These are phyloP conservation scores for Trichopoda pennipes DNA, from an alignment of 2,888 invertebrate genomes.

Conservation along the genomic window DNA sequence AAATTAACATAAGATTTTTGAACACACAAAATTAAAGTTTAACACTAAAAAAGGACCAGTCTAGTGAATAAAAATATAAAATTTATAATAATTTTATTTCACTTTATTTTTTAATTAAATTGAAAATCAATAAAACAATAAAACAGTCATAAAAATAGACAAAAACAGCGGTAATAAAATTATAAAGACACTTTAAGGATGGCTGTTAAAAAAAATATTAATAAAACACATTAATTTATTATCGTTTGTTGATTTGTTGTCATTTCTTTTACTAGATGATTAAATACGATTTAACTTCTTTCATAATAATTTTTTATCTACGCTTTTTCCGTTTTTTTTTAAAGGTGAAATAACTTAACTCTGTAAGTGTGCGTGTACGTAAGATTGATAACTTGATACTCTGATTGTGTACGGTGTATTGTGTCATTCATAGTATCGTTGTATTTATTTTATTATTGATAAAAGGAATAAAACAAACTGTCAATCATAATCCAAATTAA, in stretches of 20 bases:
- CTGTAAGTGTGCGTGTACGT: constrained; percentile 12
- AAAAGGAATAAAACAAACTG: constrained; percentile 64
- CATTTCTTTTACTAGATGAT: constrained; percentile 21
- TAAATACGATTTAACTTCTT: constrained; percentile 42
- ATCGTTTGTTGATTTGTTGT: constrained; percentile 27
- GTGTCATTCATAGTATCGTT: constrained; percentile 40
- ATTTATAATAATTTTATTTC: background rate
- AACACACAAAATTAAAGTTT: background rate
- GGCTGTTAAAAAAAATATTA: constrained; percentile 59
- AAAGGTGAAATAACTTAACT: constrained; percentile 57
- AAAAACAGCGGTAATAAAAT: constrained; percentile 11
- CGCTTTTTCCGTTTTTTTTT: background rate
- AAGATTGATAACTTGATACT: constrained; percentile 37
- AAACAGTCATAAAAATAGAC: background rate
- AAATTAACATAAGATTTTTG: constrained; percentile 12
- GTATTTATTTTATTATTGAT: constrained; percentile 31
- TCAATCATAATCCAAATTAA: constrained; percentile 69
- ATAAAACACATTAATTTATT: constrained; percentile 57
- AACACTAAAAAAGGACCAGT: constrained; percentile 33
- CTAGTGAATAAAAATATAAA: constrained; percentile 18
- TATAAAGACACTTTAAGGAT: constrained; percentile 5
- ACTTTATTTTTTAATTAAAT: constrained; percentile 38
- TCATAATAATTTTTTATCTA: constrained; percentile 5
- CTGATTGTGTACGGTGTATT: constrained; percentile 42
- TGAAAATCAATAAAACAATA: constrained; percentile 49